Evolutionary conservation across 2,888 invertebrate genomes (phyloP).

Genomic region (Beris chalybata): DNA sequence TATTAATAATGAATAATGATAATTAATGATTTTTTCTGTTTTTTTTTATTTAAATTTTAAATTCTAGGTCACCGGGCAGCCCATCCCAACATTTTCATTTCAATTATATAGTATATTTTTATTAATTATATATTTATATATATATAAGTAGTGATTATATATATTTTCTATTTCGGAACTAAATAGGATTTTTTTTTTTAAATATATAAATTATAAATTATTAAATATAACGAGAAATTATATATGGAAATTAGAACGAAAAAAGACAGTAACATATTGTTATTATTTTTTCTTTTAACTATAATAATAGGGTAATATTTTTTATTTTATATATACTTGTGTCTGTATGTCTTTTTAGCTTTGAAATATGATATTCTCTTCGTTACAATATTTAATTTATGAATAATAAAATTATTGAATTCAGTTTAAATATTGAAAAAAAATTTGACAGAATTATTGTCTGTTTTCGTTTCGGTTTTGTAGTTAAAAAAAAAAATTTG

Average conservation of each 20-base stretch:
- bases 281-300: constrained; percentile 1
- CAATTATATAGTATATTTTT: neutral
- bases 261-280: constrained; percentile 21
- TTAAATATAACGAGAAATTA: constrained; percentile 1
- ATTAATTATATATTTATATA: neutral
- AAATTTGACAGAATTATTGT: constrained; percentile 13
- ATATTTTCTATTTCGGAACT: constrained; percentile 11
- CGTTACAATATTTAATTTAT: neutral
- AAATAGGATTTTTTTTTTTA: constrained; percentile 3
- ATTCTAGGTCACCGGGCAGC: constrained; percentile 56
- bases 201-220: neutral
- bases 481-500: constrained; percentile 9
- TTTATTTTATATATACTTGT: constrained; percentile 27
- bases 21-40: no score
- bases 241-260: constrained; percentile 11
- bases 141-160: constrained; percentile 7
- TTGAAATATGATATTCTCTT: constrained; percentile 4
- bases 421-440: neutral
- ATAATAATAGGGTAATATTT: neutral
- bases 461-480: constrained; percentile 29
- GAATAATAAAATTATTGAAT: constrained; percentile 11
- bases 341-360: constrained; percentile 21
- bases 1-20: no score
- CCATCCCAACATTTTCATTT: constrained; percentile 55
- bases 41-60: no score